Evolutionary conservation across 2,888 invertebrate species (phyloP), one percentile per base, ranked within the genome.

Genomic region (Cephalotes varians): DNA sequence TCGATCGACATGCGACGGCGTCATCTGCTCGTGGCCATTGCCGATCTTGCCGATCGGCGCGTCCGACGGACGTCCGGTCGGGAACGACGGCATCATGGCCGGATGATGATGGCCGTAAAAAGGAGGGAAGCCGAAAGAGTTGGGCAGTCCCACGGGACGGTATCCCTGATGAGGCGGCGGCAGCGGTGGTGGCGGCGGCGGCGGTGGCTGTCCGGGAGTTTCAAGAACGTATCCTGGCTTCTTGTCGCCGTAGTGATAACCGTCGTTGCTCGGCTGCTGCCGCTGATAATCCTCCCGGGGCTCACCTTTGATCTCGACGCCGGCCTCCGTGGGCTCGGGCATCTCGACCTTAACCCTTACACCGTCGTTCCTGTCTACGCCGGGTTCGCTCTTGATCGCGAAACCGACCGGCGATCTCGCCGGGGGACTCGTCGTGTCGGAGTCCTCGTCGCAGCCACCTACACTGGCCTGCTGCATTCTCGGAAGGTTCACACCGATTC

Each of bases 391-490:
- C 80, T 80, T 87, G 40, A 72, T 51, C 25, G 69, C 49, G 44
- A 87, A 67, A 18, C 34, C 72, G 1, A 73, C 21, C 56, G 86
- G 71, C 54, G 85, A 87, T 49, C 34, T 82, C 34, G 40, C 49
- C 12, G 60, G 34, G 10, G 86, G 83, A 71, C 84, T 84, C 40
- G 71, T 64, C 64, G 83, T 58, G 15, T 44, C 72, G 69, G 85
- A 64, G 65, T 83, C 86, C 77, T 85, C 85, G 83, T 88, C 88
- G 84, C 85, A 84, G 60, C 81, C 83, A 74, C 92, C 93, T 37
- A 93, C 88, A 86, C 92, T 92, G 3, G 91, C 90, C 85, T 94
- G 92, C 90, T 93, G 94, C 94, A 93, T 93, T 67, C 84, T 90
- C 84, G 76, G 9, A 6, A 44, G 73, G 51, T 65, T 81, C 83